Base-by-base conservation (phyloP, 1,140 invertebrate genomes). In the Ceratina japonica region DNA sequence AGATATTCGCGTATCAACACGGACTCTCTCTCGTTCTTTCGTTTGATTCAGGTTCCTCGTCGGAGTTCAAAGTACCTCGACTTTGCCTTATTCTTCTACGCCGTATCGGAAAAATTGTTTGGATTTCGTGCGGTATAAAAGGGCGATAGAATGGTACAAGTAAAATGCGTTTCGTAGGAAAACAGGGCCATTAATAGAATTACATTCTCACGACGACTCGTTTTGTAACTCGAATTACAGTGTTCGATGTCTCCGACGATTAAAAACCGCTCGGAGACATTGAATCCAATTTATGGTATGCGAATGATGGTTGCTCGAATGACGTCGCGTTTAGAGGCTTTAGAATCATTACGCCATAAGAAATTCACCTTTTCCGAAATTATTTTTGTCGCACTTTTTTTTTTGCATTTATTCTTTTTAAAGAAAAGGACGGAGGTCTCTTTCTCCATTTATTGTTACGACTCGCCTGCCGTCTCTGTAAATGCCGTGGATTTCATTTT, bases 401-500 rank as follows among this genome's bases (percentile, higher is more conserved):
- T 56, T 56, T n/a, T 3, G 3, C 2, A 18, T 56, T 27, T 31
- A 22, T 20, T 22, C 24, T 4, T 37, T 51, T 37, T 15, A 37
- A 37, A 24, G 20, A 31, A 8, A 16, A 22, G 31, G 31, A 20
- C 13, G 18, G 27, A 52, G 12, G 18, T 44, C n/a, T 13, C n/a
- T n/a, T n/a, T 52, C 7, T 52, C 20, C 4, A 7, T 31, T 24
- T 16, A 18, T 54, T 2, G 51, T 56, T 56, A 20, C 52, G 52
- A 54, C 59, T 79, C 44, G 24, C 58, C 70, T 66, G 78, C 10
- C 31, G 58, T 51, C 71, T 15, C 58, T 65, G 63, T 31, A 44
- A 24, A 56, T 1, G 20, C 12, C 54, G 54, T 69, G 79, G 74
- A 20, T 80, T n/a, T 82, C 66, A 61, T 54, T 70, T 89, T 87